Percentiles rank a stretch among this genome's conserved stretches.
These are phyloP conservation scores for Antechinus stuartii DNA, from an alignment of 2,113 vertebrate genomes.

Conservation along the genomic window DNA sequence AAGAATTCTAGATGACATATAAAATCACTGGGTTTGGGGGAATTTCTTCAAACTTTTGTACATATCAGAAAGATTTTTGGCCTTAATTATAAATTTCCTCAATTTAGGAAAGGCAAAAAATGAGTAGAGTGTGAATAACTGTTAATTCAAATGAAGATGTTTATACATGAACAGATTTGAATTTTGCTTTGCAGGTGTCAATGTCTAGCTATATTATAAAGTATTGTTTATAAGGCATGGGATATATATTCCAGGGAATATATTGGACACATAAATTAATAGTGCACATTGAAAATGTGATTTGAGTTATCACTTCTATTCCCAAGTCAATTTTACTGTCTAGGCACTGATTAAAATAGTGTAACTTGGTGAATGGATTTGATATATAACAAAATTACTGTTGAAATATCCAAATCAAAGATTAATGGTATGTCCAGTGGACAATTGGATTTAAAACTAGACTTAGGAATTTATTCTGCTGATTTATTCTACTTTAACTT, in stretches of 20 bases:
- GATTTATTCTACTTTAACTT: slow-evolving; percentile 35
- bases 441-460: neutral
- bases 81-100: neutral
- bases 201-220: neutral
- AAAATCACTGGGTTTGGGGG: neutral
- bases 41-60: neutral
- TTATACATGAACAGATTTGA: neutral
- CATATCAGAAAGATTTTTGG: neutral
- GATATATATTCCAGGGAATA: neutral
- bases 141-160: neutral
- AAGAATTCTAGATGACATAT: neutral
- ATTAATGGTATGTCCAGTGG: neutral
- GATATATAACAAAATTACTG: neutral
- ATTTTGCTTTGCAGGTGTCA: neutral
- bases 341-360: slow-evolving; percentile 15
- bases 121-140: neutral
- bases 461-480: neutral
- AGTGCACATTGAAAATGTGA: neutral
- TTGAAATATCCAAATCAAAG: neutral
- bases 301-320: slow-evolving; percentile 24
- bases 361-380: neutral
- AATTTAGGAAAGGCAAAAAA: neutral
- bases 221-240: slow-evolving; percentile 9
- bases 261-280: slow-evolving; percentile 28
- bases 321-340: slow-evolving; percentile 29